phyloP scores from a whole-genome alignment of 2,888 invertebrate species.

The Cerastis leucographa region DNA sequence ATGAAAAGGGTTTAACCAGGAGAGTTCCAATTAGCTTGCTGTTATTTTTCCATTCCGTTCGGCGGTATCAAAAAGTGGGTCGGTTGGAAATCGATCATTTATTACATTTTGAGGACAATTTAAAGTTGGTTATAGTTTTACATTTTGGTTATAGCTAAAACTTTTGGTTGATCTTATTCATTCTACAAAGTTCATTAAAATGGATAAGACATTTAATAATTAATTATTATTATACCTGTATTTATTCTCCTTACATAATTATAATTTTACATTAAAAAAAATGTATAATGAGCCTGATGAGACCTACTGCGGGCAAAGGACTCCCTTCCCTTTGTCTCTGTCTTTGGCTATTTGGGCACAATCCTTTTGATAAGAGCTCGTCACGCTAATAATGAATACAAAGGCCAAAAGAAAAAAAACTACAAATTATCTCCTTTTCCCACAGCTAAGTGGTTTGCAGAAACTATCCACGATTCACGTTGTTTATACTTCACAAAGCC shows the following conservation, averaged over 20 bases:
- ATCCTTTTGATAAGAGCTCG: no score
- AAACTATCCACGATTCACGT: slow-evolving; percentile 26
- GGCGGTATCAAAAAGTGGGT: slow-evolving; percentile 81
- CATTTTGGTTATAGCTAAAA: slow-evolving; percentile 11
- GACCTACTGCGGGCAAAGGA: no score
- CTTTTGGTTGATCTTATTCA: not conserved
- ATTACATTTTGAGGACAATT: slow-evolving; percentile 56
- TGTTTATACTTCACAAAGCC: slow-evolving; percentile 44
- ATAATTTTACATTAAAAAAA: no score
- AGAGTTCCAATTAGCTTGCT: slow-evolving; percentile 89
- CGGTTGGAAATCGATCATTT: slow-evolving; percentile 77
- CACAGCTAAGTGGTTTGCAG: slow-evolving; percentile 15
- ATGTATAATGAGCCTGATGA: no score
- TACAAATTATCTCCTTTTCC: not conserved
- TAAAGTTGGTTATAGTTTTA: slow-evolving; percentile 33
- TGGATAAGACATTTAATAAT: no score
- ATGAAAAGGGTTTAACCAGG: slow-evolving; percentile 88
- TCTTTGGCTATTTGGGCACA: no score
- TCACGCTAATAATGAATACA: not conserved
- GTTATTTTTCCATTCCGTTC: slow-evolving; percentile 89
- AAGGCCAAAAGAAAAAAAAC: not conserved
- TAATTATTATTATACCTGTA: no score
- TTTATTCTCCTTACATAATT: no score
- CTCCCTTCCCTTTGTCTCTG: no score
- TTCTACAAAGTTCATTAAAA: not conserved